Percentiles rank a stretch among this genome's conserved stretches.
phyloP scores from a whole-genome alignment of 2,888 invertebrate species.

The Pseudococcus viburni region DNA sequence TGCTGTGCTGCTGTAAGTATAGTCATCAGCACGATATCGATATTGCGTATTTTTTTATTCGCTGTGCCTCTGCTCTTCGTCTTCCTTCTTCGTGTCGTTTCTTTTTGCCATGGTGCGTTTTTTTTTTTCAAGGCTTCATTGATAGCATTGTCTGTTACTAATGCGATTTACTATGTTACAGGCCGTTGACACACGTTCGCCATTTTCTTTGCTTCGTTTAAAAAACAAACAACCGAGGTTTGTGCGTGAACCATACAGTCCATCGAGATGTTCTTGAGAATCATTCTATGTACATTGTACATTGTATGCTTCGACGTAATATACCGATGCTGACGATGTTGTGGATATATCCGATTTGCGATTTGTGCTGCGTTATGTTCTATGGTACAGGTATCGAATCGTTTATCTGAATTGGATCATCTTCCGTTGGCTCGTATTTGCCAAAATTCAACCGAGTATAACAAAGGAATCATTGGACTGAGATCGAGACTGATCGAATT shows the following conservation, averaged over 20 bases:
- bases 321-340: background rate
- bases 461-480: no score
- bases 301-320: no score
- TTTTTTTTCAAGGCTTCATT: slow-evolving; percentile 49
- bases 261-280: background rate
- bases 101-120: background rate
- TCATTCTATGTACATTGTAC: background rate
- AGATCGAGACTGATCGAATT: no score
- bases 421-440: no score
- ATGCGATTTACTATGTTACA: slow-evolving; percentile 59
- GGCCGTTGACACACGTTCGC: slow-evolving; percentile 65
- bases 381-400: no score
- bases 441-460: no score
- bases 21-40: slow-evolving; percentile 8
- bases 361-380: no score
- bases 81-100: background rate
- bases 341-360: no score
- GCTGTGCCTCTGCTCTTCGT: background rate
- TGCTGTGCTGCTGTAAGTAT: background rate
- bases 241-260: slow-evolving; percentile 14
- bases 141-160: slow-evolving; percentile 35
- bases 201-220: slow-evolving; percentile 64
- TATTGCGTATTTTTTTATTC: slow-evolving; percentile 16
- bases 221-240: slow-evolving; percentile 57
- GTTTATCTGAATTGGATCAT: no score